A percentile compares a stretch with the other conserved stretches of the same genome.
These are phyloP conservation scores for Notolepis coatsorum DNA, from an alignment of 2,797 vertebrate species.

Conservation along the genomic window DNA sequence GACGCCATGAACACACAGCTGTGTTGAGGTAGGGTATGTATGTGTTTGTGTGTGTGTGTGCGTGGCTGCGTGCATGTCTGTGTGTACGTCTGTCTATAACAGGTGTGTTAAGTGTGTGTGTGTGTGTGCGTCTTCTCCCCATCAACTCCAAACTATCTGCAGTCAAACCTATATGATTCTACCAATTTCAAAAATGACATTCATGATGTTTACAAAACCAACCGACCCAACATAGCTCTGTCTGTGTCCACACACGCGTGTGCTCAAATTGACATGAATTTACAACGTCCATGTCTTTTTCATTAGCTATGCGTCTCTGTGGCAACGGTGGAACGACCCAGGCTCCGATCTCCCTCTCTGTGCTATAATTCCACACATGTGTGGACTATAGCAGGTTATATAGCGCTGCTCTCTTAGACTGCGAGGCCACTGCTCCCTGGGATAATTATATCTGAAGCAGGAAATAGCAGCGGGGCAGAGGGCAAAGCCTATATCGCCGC, in stretches of 20 bases:
- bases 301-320: background rate
- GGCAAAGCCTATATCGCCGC: conserved; percentile 54
- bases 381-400: conserved; percentile 70
- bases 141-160: too few relatives aligned
- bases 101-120: too few relatives aligned
- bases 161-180: too few relatives aligned
- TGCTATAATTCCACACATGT: conserved; percentile 72
- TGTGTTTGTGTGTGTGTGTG: conserved; percentile 8
- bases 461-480: conserved; percentile 72
- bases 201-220: too few relatives aligned
- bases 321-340: conserved; percentile 25
- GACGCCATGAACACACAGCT: conserved; percentile 9
- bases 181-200: too few relatives aligned
- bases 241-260: too few relatives aligned
- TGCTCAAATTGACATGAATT: too few relatives aligned
- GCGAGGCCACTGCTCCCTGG: conserved; percentile 58
- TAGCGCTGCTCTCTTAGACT: conserved; percentile 65
- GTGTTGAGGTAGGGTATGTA: conserved; percentile 9
- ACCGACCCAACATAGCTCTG: too few relatives aligned
- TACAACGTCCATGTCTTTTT: too few relatives aligned
- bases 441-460: conserved; percentile 78
- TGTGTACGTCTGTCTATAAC: background rate
- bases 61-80: background rate
- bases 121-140: too few relatives aligned
- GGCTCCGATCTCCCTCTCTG: conserved; percentile 29